A percentile compares a stretch with the other conserved stretches of the same genome.
These are phyloP conservation scores for Ypsolopha sequella DNA, from an alignment of 2,888 invertebrate species.

Conservation along the genomic window DNA sequence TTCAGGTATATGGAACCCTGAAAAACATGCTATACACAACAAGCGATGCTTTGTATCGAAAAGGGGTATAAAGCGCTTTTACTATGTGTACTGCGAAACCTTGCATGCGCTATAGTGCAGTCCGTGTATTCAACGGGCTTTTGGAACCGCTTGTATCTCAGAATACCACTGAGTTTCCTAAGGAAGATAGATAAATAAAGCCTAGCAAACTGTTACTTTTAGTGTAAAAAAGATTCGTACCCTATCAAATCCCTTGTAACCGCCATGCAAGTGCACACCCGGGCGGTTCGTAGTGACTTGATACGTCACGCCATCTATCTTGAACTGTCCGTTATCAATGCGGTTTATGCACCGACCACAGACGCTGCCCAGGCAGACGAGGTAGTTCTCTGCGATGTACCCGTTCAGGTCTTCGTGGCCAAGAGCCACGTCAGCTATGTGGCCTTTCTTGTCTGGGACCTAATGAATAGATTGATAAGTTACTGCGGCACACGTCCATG, in stretches of 20 bases:
- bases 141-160: no score
- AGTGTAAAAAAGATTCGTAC: slow-evolving; percentile 30
- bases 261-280: slow-evolving; percentile 86
- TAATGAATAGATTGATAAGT: slow-evolving; percentile 10
- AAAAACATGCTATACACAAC: no score
- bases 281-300: slow-evolving; percentile 79
- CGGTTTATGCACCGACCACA: slow-evolving; percentile 91
- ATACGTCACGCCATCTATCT: slow-evolving; percentile 70
- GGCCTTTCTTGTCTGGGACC: slow-evolving; percentile 79
- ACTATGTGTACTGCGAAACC: no score
- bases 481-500: no score
- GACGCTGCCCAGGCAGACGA: slow-evolving; percentile 84
- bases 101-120: no score
- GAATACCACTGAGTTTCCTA: no score
- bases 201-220: not conserved
- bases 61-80: no score
- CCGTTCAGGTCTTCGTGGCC: slow-evolving; percentile 86
- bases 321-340: slow-evolving; percentile 75
- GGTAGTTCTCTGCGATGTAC: slow-evolving; percentile 47
- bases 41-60: no score
- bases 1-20: no score
- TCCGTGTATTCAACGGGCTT: no score
- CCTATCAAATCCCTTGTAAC: slow-evolving; percentile 84
- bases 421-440: slow-evolving; percentile 80
- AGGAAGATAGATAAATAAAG: no score